phyloP scores from a whole-genome alignment of 2,888 invertebrate genomes.

The Phyto melanocephala region DNA sequence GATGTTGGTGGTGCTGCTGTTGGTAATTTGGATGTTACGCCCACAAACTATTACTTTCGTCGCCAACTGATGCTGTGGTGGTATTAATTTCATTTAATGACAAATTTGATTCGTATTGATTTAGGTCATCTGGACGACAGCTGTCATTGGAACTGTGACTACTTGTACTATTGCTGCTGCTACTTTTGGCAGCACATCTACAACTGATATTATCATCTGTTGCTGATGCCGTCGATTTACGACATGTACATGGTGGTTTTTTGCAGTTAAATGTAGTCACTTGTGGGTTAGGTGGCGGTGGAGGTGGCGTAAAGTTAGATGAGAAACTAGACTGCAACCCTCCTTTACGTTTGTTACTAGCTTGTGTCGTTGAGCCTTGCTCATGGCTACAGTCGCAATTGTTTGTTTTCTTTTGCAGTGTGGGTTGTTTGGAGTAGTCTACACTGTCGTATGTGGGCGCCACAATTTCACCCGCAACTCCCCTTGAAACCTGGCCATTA shows the following conservation, averaged over 20 bases:
- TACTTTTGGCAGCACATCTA: slow-evolving; percentile 67
- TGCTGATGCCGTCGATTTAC: slow-evolving; percentile 44
- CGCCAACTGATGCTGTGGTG: slow-evolving; percentile 67
- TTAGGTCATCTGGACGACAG: slow-evolving; percentile 71
- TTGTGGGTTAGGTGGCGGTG: slow-evolving; percentile 57
- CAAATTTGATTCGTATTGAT: slow-evolving; percentile 76
- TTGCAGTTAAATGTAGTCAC: slow-evolving; percentile 73
- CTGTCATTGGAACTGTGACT: slow-evolving; percentile 74
- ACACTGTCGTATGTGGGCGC: slow-evolving; percentile 73
- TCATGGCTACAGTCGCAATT: slow-evolving; percentile 72
- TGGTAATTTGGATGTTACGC: slow-evolving; percentile 72
- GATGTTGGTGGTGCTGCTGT: slow-evolving; percentile 60
- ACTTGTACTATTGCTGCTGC: slow-evolving; percentile 71
- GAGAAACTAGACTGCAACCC: slow-evolving; percentile 74
- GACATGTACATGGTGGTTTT: slow-evolving; percentile 68
- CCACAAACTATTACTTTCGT: slow-evolving; percentile 71
- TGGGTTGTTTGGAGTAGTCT: slow-evolving; percentile 73
- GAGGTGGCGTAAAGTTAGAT: slow-evolving; percentile 75
- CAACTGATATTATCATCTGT: slow-evolving; percentile 63
- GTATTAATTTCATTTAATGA: slow-evolving; percentile 72
- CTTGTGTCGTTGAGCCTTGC: slow-evolving; percentile 53
- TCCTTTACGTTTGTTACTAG: slow-evolving; percentile 65
- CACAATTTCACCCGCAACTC: slow-evolving; percentile 42
- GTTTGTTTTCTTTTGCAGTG: slow-evolving; percentile 61
- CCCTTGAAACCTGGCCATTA: slow-evolving; percentile 68